Percentiles rank a stretch among this genome's conserved stretches.
phyloP scores from a whole-genome alignment of 2,797 vertebrate genomes.

The Lacerta viridis region DNA sequence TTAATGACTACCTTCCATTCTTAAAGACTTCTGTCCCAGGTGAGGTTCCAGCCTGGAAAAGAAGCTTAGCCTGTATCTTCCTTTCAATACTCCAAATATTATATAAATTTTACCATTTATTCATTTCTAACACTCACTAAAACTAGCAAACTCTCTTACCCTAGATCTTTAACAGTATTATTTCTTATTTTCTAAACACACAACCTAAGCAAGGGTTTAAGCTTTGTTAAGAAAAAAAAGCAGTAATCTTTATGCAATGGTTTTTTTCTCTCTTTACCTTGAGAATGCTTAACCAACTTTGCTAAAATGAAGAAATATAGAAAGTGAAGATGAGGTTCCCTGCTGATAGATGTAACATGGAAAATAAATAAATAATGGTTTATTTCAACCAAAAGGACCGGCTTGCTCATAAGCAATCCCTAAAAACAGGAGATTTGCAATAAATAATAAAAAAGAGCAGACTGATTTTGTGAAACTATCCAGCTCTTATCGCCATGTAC shows the following conservation, averaged over 20 bases:
- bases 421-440: neutral
- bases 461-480: neutral
- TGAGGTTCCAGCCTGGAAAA: too few relatives aligned
- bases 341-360: neutral
- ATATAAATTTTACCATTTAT: too few relatives aligned
- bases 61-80: too few relatives aligned
- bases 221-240: neutral
- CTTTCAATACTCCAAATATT: too few relatives aligned
- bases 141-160: too few relatives aligned
- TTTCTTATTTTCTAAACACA: constrained; percentile 62
- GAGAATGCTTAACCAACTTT: constrained; percentile 9
- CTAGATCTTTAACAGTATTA: neutral
- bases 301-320: neutral
- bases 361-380: neutral
- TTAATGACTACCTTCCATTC: neutral
- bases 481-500: neutral
- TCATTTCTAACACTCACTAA: too few relatives aligned
- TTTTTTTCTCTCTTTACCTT: neutral
- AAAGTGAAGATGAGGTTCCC: neutral
- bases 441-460: neutral
- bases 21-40: too few relatives aligned
- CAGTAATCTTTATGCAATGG: neutral
- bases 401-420: neutral
- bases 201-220: neutral
- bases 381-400: neutral